phyloP scores from a whole-genome alignment of 1,140 invertebrate genomes.

The Yoshiicerus persimilis region DNA sequence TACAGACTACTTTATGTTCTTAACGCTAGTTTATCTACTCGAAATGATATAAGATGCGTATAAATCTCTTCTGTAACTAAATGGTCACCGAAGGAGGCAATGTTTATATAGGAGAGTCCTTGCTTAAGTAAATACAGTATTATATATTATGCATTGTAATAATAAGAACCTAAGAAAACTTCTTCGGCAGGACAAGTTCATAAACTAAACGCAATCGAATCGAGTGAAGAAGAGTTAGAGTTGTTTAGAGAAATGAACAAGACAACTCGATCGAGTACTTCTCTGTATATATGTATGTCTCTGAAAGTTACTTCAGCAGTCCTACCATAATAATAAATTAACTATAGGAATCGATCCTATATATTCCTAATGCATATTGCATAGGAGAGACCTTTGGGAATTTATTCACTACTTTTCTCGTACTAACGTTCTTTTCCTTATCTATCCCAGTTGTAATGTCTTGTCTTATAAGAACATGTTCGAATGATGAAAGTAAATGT shows the following conservation, averaged over 20 bases:
- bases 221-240: background rate
- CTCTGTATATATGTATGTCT: background rate
- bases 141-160: background rate
- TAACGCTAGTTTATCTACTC: background rate
- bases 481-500: no score
- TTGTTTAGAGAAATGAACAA: background rate
- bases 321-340: conserved; percentile 15
- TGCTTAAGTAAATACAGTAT: background rate
- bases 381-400: background rate
- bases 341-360: background rate
- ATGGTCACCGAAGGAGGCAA: background rate
- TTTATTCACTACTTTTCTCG: background rate
- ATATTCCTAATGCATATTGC: background rate
- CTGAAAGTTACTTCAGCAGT: background rate
- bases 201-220: background rate
- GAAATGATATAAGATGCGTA: background rate
- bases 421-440: background rate
- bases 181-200: background rate
- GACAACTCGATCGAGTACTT: background rate
- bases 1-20: background rate
- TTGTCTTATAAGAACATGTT: background rate
- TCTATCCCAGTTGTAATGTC: background rate
- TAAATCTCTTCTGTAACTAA: background rate
- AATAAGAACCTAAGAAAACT: background rate
- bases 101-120: background rate